Conservation (phyloP, 1,140 invertebrate genomes). For the Hylyphantes graminicola region DNA sequence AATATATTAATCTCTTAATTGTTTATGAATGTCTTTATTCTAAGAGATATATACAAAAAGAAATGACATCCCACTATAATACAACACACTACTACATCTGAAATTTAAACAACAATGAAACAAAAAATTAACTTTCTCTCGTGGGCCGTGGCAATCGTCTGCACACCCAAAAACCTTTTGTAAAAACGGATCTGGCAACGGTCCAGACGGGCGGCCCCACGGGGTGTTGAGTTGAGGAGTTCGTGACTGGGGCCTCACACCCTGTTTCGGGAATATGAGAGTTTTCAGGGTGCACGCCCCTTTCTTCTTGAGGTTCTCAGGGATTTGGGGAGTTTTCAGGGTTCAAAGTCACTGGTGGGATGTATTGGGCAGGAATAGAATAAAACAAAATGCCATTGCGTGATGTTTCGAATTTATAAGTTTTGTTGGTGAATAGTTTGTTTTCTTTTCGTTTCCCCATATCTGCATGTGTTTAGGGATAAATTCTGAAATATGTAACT, state of each 20-base stretch:
- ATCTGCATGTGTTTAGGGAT: too few species aligned
- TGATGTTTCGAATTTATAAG: not conserved
- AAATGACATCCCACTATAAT: too few species aligned
- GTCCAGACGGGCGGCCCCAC: conserved; percentile 35
- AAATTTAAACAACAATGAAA: too few species aligned
- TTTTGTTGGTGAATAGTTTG: too few species aligned
- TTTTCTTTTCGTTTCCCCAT: too few species aligned
- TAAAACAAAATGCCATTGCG: conserved; percentile 1
- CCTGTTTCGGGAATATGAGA: not conserved
- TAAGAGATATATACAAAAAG: too few species aligned
- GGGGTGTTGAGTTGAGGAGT: conserved; percentile 10
- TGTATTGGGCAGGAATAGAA: not conserved
- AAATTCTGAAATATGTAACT: too few species aligned
- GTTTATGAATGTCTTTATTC: too few species aligned
- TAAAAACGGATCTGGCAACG: conserved; percentile 42
- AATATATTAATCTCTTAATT: too few species aligned
- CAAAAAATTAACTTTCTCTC: not conserved
- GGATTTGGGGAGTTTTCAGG: not conserved
- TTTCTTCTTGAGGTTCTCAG: not conserved
- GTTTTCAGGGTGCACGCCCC: conserved; percentile 11
- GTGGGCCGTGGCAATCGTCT: conserved; percentile 23
- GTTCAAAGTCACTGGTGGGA: conserved; percentile 1
- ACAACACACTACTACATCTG: too few species aligned
- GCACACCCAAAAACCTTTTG: conserved; percentile 47
- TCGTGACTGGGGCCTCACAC: conserved; percentile 32